Evolutionary conservation across 2,113 vertebrate species (phyloP).

Genomic region (Bos taurus): DNA sequence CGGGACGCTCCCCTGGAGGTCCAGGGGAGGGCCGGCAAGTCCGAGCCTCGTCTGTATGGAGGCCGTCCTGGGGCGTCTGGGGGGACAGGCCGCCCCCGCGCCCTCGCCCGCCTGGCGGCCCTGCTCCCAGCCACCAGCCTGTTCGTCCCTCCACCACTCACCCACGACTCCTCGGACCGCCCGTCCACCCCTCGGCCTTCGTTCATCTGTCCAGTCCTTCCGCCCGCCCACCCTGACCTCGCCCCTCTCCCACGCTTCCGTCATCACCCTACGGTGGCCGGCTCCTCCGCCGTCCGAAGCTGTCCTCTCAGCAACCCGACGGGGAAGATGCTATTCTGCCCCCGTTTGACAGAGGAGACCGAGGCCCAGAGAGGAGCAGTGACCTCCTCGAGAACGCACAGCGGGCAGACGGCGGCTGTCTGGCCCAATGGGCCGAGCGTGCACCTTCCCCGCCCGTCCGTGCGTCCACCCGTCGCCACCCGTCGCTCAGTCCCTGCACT

Average conservation of each 20-base stretch:
- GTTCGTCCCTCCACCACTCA: not conserved
- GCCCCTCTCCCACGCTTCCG: not conserved
- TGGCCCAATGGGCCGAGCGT: accelerated
- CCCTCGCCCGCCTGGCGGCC: accelerated
- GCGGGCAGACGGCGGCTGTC: not conserved
- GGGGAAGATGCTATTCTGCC: not conserved
- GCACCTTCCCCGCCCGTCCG: not conserved
- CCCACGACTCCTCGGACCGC: not conserved
- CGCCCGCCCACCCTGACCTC: accelerated
- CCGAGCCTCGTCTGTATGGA: not conserved
- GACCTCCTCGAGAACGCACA: not conserved
- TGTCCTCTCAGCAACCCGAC: not conserved
- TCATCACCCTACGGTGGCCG: too few species aligned
- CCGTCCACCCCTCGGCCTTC: too few species aligned
- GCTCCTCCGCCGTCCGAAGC: accelerated
- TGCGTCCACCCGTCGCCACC: not conserved
- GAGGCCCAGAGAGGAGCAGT: not conserved
- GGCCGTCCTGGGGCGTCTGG: not conserved
- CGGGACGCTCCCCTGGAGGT: not conserved
- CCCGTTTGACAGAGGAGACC: not conserved
- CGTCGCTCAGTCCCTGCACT: not conserved
- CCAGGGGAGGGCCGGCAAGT: not conserved
- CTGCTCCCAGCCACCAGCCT: not conserved
- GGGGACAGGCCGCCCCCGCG: accelerated
- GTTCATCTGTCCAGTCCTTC: not conserved